These are phyloP conservation scores for human (Homo sapiens) DNA, from an alignment of 2,113 vertebrate species.

Conservation along the genomic window DNA sequence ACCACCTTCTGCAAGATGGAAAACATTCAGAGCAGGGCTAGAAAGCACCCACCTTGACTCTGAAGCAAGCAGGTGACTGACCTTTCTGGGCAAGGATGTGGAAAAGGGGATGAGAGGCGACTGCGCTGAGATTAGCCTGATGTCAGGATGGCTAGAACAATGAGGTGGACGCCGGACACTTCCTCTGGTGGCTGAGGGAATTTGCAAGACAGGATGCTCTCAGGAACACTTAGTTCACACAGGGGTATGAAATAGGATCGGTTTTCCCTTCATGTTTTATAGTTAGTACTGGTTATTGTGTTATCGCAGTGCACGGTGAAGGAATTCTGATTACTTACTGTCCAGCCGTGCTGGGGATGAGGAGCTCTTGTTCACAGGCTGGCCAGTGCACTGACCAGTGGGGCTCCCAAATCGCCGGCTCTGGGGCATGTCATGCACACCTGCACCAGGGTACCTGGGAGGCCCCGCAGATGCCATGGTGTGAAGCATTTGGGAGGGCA, in stretches of 20 bases:
- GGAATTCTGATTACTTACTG: rapidly evolving
- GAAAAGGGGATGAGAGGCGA: neutral
- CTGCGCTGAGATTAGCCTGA: rapidly evolving
- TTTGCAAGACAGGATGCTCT: neutral
- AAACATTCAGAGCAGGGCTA: neutral
- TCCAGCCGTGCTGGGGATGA: rapidly evolving
- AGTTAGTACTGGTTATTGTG: rapidly evolving
- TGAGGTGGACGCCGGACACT: neutral
- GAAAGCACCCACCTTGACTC: neutral
- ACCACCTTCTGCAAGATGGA: neutral
- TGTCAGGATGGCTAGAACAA: neutral
- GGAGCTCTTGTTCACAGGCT: rapidly evolving
- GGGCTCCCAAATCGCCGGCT: rapidly evolving
- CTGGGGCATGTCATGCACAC: no score
- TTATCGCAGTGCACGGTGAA: rapidly evolving
- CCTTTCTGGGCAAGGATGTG: neutral
- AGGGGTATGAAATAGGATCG: neutral
- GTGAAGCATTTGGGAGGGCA: rapidly evolving
- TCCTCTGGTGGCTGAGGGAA: rapidly evolving
- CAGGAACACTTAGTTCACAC: rapidly evolving
- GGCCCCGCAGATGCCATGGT: rapidly evolving
- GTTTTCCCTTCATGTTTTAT: rapidly evolving
- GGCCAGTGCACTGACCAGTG: neutral
- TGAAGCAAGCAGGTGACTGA: neutral
- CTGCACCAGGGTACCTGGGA: rapidly evolving